These are phyloP conservation scores for Alviniconcha strummeri DNA, from an alignment of 2,888 invertebrate genomes.

Conservation along the genomic window DNA sequence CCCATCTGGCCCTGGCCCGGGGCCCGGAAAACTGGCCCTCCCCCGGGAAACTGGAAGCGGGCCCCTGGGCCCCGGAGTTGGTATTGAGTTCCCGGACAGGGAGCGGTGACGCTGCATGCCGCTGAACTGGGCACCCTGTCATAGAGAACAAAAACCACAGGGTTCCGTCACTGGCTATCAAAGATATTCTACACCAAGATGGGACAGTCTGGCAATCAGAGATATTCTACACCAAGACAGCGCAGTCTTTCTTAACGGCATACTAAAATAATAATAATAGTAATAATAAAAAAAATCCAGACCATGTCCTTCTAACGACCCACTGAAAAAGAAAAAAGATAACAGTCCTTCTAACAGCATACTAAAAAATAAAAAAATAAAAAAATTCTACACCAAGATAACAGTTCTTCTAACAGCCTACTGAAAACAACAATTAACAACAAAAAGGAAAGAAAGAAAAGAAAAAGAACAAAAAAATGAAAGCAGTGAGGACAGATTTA, in stretches of 20 bases:
- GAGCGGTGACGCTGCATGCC: constrained; percentile 55
- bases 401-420: background rate
- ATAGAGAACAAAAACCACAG: too few relatives aligned
- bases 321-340: background rate
- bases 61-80: constrained; percentile 43
- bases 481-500: background rate
- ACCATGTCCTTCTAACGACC: too few relatives aligned
- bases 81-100: constrained; percentile 59
- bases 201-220: too few relatives aligned
- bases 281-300: too few relatives aligned
- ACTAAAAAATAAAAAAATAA: background rate
- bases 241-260: too few relatives aligned
- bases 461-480: background rate
- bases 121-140: constrained; percentile 42
- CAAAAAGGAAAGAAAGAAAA: background rate
- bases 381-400: background rate
- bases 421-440: background rate
- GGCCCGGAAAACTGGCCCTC: constrained; percentile 51
- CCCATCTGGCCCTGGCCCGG: constrained; percentile 31
- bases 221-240: too few relatives aligned
- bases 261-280: too few relatives aligned
- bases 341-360: background rate
- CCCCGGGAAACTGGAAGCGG: constrained; percentile 56
- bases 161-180: too few relatives aligned
- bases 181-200: too few relatives aligned